Conservation (phyloP, 2,113 vertebrate species). For the Vulpes ferrilata region DNA sequence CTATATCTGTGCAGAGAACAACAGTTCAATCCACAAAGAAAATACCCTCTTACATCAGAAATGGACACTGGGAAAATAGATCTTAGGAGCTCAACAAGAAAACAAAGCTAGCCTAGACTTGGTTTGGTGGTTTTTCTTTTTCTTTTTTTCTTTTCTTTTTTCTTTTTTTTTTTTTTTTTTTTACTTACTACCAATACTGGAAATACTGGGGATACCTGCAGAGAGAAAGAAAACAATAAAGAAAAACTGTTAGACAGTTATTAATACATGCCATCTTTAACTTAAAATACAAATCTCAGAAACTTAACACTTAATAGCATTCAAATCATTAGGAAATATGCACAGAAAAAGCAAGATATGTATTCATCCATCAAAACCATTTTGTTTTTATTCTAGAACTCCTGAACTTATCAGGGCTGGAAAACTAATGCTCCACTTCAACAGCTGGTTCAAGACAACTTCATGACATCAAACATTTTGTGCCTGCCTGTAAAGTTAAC, state of each 20-base stretch:
- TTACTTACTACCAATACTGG: slow-evolving; percentile 99
- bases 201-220: slow-evolving; percentile 96
- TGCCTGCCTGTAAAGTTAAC: slow-evolving; percentile 64
- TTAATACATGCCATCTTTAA: slow-evolving; percentile 17
- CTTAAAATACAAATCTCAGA: slow-evolving; percentile 36
- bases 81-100: slow-evolving; percentile 86
- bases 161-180: slow-evolving; percentile 61
- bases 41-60: slow-evolving; percentile 89
- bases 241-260: slow-evolving; percentile 77
- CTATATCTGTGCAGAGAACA: background rate
- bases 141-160: background rate
- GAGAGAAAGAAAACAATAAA: slow-evolving; percentile 86
- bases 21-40: slow-evolving; percentile 71
- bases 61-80: slow-evolving; percentile 92
- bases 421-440: slow-evolving; percentile 58
- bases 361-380: background rate
- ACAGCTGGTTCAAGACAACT: background rate
- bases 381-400: slow-evolving; percentile 48
- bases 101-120: slow-evolving; percentile 90
- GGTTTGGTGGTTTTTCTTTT: slow-evolving; percentile 56
- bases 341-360: background rate
- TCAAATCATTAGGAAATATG: slow-evolving; percentile 49
- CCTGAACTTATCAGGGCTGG: slow-evolving; percentile 46
- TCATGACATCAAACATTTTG: slow-evolving; percentile 49
- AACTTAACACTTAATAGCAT: slow-evolving; percentile 18